Conservation (phyloP, 2,797 vertebrate genomes). For the Leucoraja ocellata region DNA sequence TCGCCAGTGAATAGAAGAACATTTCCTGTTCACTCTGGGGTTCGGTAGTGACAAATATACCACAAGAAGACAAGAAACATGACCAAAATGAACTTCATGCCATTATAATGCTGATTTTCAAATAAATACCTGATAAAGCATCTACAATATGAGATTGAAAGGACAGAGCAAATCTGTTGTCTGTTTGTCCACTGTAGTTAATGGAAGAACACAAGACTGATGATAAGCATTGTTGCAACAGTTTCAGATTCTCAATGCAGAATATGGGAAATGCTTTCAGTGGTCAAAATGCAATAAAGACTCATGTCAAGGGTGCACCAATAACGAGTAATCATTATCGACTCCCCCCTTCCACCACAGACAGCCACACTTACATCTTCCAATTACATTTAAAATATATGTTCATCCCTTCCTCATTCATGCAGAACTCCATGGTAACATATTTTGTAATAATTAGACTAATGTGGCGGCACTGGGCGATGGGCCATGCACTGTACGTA, state of each 20-base stretch:
- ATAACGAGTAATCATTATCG: neutral
- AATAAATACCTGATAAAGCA: slow-evolving; percentile 67
- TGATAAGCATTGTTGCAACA: neutral
- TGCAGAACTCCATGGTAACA: neutral
- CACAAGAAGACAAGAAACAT: slow-evolving; percentile 57
- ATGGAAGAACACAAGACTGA: neutral
- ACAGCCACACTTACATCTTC: no score
- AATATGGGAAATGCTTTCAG: neutral
- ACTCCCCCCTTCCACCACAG: no score
- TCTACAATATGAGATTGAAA: slow-evolving; percentile 49
- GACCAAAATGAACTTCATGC: slow-evolving; percentile 53
- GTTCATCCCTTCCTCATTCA: neutral
- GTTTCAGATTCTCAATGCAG: neutral
- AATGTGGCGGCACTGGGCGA: no score
- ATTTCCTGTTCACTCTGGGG: slow-evolving; percentile 45
- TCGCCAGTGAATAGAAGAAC: neutral
- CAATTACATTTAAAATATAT: neutral
- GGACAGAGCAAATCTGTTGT: neutral
- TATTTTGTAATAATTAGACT: neutral
- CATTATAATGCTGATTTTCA: slow-evolving; percentile 63
- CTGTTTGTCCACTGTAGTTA: neutral
- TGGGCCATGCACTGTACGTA: no score
- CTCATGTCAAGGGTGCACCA: neutral
- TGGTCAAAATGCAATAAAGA: neutral
- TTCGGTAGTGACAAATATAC: slow-evolving; percentile 57